A percentile compares a stretch with the other conserved stretches of the same genome.
Evolutionary conservation across 2,113 vertebrate species (phyloP).

Genomic region (Gnathonemus longibarbis): DNA sequence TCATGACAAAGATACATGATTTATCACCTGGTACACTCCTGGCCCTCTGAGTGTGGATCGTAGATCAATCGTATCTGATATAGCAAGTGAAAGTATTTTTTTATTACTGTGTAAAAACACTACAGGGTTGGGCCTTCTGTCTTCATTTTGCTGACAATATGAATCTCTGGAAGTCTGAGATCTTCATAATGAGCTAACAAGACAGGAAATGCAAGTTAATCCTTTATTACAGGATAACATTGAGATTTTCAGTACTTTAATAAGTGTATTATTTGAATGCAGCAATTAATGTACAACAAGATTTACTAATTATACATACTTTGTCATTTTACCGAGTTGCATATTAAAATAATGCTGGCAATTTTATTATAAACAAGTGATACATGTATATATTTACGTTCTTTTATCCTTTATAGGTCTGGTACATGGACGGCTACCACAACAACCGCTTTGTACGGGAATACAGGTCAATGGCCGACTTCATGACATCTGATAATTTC

Average conservation of each 20-base stretch:
- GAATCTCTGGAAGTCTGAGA: background rate
- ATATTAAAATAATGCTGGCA: background rate
- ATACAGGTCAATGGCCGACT: slow-evolving; percentile 77
- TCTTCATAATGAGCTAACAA: background rate
- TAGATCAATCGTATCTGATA: background rate
- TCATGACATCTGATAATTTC: slow-evolving; percentile 84
- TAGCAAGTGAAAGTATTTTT: background rate
- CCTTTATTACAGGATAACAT: background rate
- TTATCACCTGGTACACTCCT: background rate
- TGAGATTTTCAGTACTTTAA: background rate
- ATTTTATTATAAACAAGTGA: background rate
- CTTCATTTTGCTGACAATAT: background rate
- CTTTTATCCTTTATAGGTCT: slow-evolving; percentile 59
- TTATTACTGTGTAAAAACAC: background rate
- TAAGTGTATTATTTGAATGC: background rate
- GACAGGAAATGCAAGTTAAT: background rate
- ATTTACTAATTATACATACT: background rate
- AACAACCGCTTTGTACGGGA: slow-evolving; percentile 87
- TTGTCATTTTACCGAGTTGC: background rate
- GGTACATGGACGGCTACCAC: slow-evolving; percentile 90
- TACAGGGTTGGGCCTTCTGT: background rate
- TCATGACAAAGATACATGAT: background rate
- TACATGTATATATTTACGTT: background rate
- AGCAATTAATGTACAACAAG: background rate
- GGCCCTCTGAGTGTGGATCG: background rate